Conservation (phyloP, 2,888 invertebrate species). For the Euspilapteryx auroguttella region DNA sequence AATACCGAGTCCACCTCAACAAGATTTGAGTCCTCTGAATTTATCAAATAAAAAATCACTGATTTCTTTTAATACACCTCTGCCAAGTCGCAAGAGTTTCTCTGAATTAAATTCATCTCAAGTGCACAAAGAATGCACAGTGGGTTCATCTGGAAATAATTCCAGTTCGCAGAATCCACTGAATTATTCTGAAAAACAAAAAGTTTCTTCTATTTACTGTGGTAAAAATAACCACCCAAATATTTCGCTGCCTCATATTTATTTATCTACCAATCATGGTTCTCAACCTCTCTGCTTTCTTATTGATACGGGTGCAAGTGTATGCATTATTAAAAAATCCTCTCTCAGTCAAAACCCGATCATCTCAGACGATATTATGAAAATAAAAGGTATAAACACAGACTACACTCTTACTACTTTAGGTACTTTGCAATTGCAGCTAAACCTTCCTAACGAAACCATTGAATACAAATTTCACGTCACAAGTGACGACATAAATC, state of each 20-base stretch:
- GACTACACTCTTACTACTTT: constrained; percentile 2
- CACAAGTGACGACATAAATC: constrained; percentile 1
- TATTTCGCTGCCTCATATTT: constrained; percentile 3
- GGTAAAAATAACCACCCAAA: too few relatives aligned
- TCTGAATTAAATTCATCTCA: too few relatives aligned
- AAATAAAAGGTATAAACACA: constrained; percentile 6
- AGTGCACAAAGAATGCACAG: too few relatives aligned
- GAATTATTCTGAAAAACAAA: too few relatives aligned
- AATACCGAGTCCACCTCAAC: too few relatives aligned
- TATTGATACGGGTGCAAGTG: constrained; percentile 6
- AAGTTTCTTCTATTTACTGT: too few relatives aligned
- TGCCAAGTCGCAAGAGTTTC: too few relatives aligned
- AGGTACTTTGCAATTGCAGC: constrained; percentile 1
- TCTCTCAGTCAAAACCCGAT: neutral
- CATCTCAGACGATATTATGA: constrained; percentile 1
- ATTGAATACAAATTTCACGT: constrained; percentile 5
- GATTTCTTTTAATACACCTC: too few relatives aligned
- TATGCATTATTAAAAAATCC: constrained; percentile 5
- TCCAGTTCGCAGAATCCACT: too few relatives aligned
- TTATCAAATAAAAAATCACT: too few relatives aligned
- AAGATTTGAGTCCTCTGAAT: too few relatives aligned
- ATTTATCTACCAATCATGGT: neutral
- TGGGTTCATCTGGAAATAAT: too few relatives aligned
- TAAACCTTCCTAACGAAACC: constrained; percentile 1
- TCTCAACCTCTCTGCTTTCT: constrained; percentile 4